Percentiles rank a stretch among this genome's conserved stretches.
phyloP scores from a whole-genome alignment of 2,797 vertebrate genomes.

The Pseudotriccus pelzelni region DNA sequence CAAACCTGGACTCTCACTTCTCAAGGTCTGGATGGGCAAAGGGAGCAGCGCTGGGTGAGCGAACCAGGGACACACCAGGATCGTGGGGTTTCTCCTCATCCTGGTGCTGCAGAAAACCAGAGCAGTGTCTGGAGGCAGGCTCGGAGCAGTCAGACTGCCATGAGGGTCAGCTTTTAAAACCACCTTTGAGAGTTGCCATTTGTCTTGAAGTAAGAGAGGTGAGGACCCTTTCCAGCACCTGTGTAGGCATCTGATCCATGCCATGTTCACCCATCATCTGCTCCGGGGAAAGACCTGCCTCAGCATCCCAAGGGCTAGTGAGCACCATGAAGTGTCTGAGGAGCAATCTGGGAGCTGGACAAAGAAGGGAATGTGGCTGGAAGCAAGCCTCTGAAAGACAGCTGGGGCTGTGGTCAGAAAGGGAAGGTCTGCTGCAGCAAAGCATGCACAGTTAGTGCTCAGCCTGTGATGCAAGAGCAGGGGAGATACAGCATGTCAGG shows the following conservation, averaged over 20 bases:
- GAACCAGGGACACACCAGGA: neutral
- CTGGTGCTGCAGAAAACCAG: neutral
- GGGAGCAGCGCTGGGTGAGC: neutral
- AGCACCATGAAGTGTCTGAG: neutral
- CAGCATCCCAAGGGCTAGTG: rapidly evolving
- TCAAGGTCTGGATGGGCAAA: neutral
- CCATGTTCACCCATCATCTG: neutral
- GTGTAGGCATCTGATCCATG: neutral
- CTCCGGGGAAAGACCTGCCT: neutral
- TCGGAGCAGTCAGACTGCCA: neutral
- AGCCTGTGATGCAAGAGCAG: slow-evolving; percentile 19
- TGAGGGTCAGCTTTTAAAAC: neutral
- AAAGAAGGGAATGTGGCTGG: neutral
- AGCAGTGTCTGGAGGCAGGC: neutral
- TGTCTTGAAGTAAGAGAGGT: neutral
- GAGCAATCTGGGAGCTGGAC: neutral
- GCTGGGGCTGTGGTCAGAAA: neutral
- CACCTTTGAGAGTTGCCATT: neutral
- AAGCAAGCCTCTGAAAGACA: neutral
- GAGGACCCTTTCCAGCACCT: neutral
- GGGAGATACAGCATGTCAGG: slow-evolving; percentile 20
- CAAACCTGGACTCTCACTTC: neutral
- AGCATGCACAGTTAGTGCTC: neutral
- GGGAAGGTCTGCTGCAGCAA: slow-evolving; percentile 1
- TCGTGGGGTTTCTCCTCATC: rapidly evolving